Evolutionary conservation across 2,888 invertebrate species (phyloP), one percentile per base, ranked within the genome.

Genomic region (Ditula angustiorana): DNA sequence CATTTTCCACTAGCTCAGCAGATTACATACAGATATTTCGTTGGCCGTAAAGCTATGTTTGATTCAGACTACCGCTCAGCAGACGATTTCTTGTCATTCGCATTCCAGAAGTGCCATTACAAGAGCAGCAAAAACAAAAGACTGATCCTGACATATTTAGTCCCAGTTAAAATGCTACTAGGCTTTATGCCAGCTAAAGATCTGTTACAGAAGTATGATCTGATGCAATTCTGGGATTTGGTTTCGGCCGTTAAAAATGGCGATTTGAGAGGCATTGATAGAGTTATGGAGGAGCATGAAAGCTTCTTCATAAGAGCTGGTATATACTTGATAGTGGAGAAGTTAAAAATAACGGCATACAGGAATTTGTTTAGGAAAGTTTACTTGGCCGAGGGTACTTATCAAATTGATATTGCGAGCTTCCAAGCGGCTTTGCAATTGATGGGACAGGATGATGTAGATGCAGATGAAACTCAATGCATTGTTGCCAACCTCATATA

Each of bases 21-120:
- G 81, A 97, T 99, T 60, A 99, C 99, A 0, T 99, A 99, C 87
- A 97, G 97, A 80, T 99, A 99, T 87, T 99, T 98, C 89, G 98
- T 99, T 16, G 99, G 99, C 0, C 94, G 99, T 28, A 99, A 99
- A 85, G 98, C 98, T 2, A 99, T 99, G 98, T 99, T 99, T 84
- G 99, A 99, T 87, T 98, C 98, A 61, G 98, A 99, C 82, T 98
- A 98, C 81, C 96, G 96, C 84, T 94, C 95, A 86, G 99, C 99
- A 21, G 98, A 99, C 83, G 96, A 98, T 80, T 97, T 96, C 79
- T 88, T 99, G 21, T 96, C 97, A 0, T 99, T 96, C 86, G 99
- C 99, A 0, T 99, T 99, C 85, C 95, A 96, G 81, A 96, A 97
- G 78, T 99, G 99, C 77, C 98, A 98, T 73, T 94, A 93, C 67